Conservation (phyloP, 2,888 invertebrate species). For the Entomobrya proxima region DNA sequence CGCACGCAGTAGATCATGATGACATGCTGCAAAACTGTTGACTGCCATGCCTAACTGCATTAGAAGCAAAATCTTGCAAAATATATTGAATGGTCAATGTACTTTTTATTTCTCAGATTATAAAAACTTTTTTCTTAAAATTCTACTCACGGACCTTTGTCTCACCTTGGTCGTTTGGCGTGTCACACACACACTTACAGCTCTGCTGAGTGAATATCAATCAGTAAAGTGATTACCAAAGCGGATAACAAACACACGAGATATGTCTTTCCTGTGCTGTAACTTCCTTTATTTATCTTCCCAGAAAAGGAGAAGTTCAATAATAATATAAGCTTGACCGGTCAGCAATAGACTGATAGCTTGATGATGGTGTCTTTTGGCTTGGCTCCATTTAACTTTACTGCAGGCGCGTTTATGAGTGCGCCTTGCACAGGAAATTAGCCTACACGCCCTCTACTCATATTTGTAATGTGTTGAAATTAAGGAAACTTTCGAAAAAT, state of each 20-base stretch:
- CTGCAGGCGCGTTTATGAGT: neutral
- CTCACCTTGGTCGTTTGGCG: neutral
- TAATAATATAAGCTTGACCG: neutral
- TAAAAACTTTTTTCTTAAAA: neutral
- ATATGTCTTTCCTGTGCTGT: no score
- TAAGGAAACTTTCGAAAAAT: neutral
- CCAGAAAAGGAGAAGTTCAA: neutral
- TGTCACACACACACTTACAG: neutral
- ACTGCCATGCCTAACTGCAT: no score
- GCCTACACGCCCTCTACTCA: slow-evolving; percentile 21
- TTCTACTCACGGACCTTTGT: slow-evolving; percentile 21
- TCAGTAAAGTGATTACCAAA: neutral
- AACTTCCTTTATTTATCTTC: slow-evolving; percentile 18
- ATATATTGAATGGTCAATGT: neutral
- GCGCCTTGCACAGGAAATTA: slow-evolving; percentile 6
- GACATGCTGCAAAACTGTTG: no score
- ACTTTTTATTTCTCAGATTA: neutral
- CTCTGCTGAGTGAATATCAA: neutral
- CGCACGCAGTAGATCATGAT: no score
- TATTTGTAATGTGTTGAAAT: neutral
- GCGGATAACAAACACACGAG: no score
- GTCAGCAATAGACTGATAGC: neutral
- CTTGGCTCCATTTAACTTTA: neutral
- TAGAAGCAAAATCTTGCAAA: no score
- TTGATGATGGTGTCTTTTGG: neutral